Evolutionary conservation across 1,140 invertebrate genomes (phyloP), one percentile per base, ranked within the genome.

Genomic region (Drosophila bocki): DNA sequence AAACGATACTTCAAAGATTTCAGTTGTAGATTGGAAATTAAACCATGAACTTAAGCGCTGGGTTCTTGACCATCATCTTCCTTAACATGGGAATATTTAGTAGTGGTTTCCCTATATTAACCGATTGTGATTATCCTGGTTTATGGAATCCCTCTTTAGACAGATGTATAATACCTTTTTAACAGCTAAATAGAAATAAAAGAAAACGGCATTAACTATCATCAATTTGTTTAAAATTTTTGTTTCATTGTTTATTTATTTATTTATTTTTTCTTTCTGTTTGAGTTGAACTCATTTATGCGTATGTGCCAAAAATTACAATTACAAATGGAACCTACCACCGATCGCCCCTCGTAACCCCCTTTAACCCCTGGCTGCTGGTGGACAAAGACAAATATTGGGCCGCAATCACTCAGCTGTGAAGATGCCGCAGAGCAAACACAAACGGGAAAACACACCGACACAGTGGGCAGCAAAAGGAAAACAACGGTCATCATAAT

Each of bases 311-410:
- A 37, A 42, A 72, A 82, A 77, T 72, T 67, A 82, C 70, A 76
- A 76, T 79, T 87, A 67, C 56, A 76, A 86, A 76, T 76, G 47
- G 17, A 35, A 33, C 35, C 67, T 32, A 26, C 26, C 15, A 12
- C 26, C 7, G 19, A 39, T 37, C 32, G 9, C 7, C 29, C 37
- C 11, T 11, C 35, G 22, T 57, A n/a, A 48, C 59, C 42, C 44
- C 64, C 12, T 26, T 59, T 58, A 71, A 72, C 65, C 67, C 65
- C 37, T 42, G 29, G 19, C 32, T 39, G 45, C 62, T 29, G 67
- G 51, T 72, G 44, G 64, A 68, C 70, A 90, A 84, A 90, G 64
- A 82, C 64, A 90, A 90, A 90, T 85, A 90, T 90, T 90, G 81
- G 62, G 60, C 57, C 64, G 70, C 78, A 90, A 84, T 90, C 85